Evolutionary conservation across 1,140 invertebrate species (phyloP).

Genomic region (Drosophila kurseongensis): DNA sequence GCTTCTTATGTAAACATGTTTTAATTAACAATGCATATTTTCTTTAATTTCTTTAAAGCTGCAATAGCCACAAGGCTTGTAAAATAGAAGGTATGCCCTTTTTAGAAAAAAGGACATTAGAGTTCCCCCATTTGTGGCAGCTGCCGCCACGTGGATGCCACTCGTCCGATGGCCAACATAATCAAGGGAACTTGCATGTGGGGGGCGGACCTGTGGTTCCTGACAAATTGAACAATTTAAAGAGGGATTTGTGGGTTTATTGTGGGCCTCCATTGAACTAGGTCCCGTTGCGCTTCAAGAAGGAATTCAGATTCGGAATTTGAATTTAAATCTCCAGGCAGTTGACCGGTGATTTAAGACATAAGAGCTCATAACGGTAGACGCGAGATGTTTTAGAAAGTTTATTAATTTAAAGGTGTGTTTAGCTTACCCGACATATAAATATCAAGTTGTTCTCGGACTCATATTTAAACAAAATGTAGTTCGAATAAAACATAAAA

Average conservation of each 20-base stretch:
- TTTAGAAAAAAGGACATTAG: neutral
- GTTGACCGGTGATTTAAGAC: too few species aligned
- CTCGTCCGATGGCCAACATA: slow-evolving; percentile 36
- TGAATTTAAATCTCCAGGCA: neutral
- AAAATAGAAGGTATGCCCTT: neutral
- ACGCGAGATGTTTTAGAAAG: too few species aligned
- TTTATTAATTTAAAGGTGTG: too few species aligned
- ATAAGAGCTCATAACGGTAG: neutral
- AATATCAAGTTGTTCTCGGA: too few species aligned
- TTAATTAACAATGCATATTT: too few species aligned
- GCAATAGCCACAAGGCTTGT: neutral
- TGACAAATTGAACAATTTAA: slow-evolving; percentile 72
- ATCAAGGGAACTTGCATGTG: slow-evolving; percentile 26
- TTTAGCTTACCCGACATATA: too few species aligned
- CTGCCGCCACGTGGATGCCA: slow-evolving; percentile 56
- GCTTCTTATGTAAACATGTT: too few species aligned
- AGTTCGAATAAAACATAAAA: too few species aligned
- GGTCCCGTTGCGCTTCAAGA: slow-evolving; percentile 7
- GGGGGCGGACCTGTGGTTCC: slow-evolving; percentile 3
- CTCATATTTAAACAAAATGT: too few species aligned
- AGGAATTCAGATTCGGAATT: neutral
- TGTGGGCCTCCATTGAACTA: neutral
- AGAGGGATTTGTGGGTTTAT: slow-evolving; percentile 48
- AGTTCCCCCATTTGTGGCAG: slow-evolving; percentile 60
- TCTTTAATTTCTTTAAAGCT: neutral